These are phyloP conservation scores for Hylaeus anthracinus DNA, from an alignment of 1,140 invertebrate species.

Conservation along the genomic window DNA sequence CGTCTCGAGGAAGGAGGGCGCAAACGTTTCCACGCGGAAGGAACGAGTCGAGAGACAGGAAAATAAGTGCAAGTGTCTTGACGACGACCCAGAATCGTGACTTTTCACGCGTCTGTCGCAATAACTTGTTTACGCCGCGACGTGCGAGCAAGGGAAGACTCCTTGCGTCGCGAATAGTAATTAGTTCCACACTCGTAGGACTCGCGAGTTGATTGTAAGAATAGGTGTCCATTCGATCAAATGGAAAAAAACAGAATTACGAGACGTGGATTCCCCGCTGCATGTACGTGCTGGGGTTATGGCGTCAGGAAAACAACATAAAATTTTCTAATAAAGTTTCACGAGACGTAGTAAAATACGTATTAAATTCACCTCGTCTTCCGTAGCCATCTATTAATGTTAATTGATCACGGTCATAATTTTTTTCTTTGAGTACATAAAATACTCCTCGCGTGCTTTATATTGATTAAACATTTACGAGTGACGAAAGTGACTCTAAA, in stretches of 20 bases:
- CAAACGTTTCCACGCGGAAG: neutral
- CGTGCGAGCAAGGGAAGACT: neutral
- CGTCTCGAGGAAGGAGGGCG: too few relatives aligned
- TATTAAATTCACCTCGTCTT: too few relatives aligned
- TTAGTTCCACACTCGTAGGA: constrained; percentile 33
- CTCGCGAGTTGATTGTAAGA: constrained; percentile 16
- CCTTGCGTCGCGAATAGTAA: constrained; percentile 51
- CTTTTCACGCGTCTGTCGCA: constrained; percentile 32
- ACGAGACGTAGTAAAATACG: constrained; percentile 33
- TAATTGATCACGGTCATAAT: too few relatives aligned
- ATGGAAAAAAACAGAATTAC: constrained; percentile 35
- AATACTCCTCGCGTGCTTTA: too few relatives aligned
- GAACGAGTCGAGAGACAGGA: neutral
- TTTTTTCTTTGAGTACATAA: too few relatives aligned
- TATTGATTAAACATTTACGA: too few relatives aligned
- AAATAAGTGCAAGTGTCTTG: neutral
- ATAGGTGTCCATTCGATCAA: constrained; percentile 26
- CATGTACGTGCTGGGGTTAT: neutral
- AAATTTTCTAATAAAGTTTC: constrained; percentile 17
- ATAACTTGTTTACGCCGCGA: constrained; percentile 49
- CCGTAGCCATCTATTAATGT: too few relatives aligned
- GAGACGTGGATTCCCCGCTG: neutral
- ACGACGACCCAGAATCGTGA: constrained; percentile 4
- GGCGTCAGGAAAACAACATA: neutral
- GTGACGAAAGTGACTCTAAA: too few relatives aligned